A percentile compares a stretch with the other conserved stretches of the same genome.
Conservation (phyloP, 2,113 vertebrate species). For the Forbesichthys papilliferus region DNA sequence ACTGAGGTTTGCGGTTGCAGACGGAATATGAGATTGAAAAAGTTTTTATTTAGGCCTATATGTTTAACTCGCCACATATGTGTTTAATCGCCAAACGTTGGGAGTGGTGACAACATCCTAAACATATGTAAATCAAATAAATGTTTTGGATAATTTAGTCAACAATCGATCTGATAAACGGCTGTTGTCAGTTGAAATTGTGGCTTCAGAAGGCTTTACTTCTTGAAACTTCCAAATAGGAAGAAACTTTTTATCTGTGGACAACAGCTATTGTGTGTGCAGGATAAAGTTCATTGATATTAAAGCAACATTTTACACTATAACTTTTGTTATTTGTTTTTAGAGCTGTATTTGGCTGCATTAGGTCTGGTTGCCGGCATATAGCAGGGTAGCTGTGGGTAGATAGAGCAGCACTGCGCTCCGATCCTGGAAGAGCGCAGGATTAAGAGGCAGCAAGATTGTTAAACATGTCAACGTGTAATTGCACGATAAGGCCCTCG, state of each 20-base stretch:
- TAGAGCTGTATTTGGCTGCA: slow-evolving; percentile 65
- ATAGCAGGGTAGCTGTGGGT: slow-evolving; percentile 64
- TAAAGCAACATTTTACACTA: slow-evolving; percentile 50
- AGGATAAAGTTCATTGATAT: slow-evolving; percentile 61
- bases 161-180: too few species aligned
- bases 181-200: too few species aligned
- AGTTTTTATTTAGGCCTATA: neutral
- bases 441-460: slow-evolving; percentile 99
- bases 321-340: neutral
- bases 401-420: slow-evolving; percentile 87
- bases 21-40: neutral
- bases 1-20: neutral
- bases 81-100: slow-evolving; percentile 1
- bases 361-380: slow-evolving; percentile 68
- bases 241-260: neutral
- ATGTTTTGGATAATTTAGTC: too few species aligned
- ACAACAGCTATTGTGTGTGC: slow-evolving; percentile 15
- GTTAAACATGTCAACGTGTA: slow-evolving; percentile 99
- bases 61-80: neutral
- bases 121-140: too few species aligned
- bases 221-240: too few species aligned
- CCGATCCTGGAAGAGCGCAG: slow-evolving; percentile 91
- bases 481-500: slow-evolving; percentile 99
- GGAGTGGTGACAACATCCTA: neutral
- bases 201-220: too few species aligned